Percentiles rank a stretch among this genome's conserved stretches.
Conservation (phyloP, 2,888 invertebrate species). For the Hydroisotoma schaefferi region DNA sequence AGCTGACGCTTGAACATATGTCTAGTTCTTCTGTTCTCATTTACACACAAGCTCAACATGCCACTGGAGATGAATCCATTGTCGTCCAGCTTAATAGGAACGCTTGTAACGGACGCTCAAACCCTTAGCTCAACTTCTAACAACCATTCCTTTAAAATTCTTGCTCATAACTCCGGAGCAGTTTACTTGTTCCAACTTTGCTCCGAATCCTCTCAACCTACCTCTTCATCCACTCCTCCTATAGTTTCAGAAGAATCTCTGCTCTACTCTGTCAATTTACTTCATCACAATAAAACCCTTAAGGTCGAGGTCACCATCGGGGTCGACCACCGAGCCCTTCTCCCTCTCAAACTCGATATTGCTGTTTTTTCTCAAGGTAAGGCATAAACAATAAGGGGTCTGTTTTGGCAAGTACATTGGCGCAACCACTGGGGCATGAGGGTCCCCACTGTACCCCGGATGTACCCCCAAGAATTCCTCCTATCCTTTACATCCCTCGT, state of each 20-base stretch:
- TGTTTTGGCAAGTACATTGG: too few species aligned
- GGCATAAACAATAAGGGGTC: neutral
- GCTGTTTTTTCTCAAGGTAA: conserved; percentile 38
- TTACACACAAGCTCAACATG: conserved; percentile 66
- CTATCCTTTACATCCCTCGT: too few species aligned
- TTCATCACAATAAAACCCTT: conserved; percentile 44
- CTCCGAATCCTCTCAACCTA: neutral
- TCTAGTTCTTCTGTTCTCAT: neutral
- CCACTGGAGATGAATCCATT: conserved; percentile 56
- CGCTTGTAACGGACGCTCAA: conserved; percentile 22
- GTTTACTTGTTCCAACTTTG: conserved; percentile 33
- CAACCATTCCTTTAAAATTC: conserved; percentile 36
- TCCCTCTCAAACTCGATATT: conserved; percentile 35
- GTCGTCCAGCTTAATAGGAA: neutral
- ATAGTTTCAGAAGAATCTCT: neutral
- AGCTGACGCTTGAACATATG: neutral
- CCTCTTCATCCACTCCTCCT: neutral
- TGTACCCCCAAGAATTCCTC: too few species aligned
- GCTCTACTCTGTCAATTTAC: conserved; percentile 36
- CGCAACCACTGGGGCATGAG: too few species aligned
- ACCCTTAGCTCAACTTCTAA: conserved; percentile 21
- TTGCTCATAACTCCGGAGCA: conserved; percentile 41
- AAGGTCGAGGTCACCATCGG: conserved; percentile 20
- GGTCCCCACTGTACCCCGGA: too few species aligned
- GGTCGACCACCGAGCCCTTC: neutral